phyloP scores from a whole-genome alignment of 2,888 invertebrate genomes.

The Hermaeophaga mercurialis region DNA sequence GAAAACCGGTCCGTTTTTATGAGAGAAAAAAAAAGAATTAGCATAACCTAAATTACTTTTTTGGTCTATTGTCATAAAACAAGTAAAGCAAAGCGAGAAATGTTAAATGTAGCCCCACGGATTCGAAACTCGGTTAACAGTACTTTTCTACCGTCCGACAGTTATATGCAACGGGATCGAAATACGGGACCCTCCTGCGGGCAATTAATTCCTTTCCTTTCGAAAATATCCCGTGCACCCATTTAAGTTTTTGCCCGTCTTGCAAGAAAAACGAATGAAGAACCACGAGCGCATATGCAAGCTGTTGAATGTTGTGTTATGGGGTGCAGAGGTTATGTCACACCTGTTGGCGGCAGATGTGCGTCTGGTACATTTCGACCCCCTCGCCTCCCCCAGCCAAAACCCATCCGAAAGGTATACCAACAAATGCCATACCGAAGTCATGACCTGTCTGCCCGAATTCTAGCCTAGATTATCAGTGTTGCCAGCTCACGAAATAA shows the following conservation, averaged over 20 bases:
- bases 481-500: constrained; percentile 20
- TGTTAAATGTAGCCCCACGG: too few relatives aligned
- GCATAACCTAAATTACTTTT: too few relatives aligned
- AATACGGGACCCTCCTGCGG: constrained; percentile 2
- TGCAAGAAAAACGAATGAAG: too few relatives aligned
- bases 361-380: constrained; percentile 32
- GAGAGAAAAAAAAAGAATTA: too few relatives aligned
- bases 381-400: too few relatives aligned
- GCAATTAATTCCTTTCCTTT: constrained; percentile 10
- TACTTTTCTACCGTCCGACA: too few relatives aligned
- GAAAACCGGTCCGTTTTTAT: too few relatives aligned
- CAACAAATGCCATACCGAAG: constrained; percentile 13
- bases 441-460: constrained; percentile 24
- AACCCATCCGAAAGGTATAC: constrained; percentile 22
- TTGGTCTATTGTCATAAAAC: too few relatives aligned
- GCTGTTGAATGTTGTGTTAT: constrained; percentile 47
- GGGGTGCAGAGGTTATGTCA: constrained; percentile 49
- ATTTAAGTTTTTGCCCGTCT: constrained; percentile 3
- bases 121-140: too few relatives aligned
- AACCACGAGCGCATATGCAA: constrained; percentile 52
- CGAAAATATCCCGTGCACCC: not conserved
- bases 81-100: too few relatives aligned
- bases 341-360: constrained; percentile 50
- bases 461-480: constrained; percentile 12
- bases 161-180: constrained; percentile 7